Base-by-base conservation (phyloP, 2,113 vertebrate species). In the Salvelinus alpinus region DNA sequence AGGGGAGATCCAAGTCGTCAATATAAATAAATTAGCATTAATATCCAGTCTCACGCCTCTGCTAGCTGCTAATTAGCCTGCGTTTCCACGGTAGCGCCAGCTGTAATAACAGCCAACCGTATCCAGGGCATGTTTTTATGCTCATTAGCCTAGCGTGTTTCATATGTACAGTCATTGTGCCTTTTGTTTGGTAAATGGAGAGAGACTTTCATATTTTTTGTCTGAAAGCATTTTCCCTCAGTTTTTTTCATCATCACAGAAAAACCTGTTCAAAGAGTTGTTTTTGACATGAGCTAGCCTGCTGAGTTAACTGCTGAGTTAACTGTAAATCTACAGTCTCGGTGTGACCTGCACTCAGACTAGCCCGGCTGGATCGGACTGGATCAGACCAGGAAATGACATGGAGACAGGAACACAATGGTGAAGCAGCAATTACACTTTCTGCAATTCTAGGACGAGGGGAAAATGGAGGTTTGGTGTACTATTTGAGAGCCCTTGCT, bases 1-100 rank as follows among this genome's bases (percentile, higher is more conserved):
- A 16, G 68, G 38, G 68, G 8, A 47, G 24, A 59, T 44, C 59
- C 16, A 8, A 44, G n/a, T 47, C 5, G 34, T 73, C 64, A 44
- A 44, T 64, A n/a, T 22, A 73, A 73, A 64, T 73, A 73, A 6
- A 64, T 73, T 64, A 44, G 31, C 72, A 24, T 73, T 64, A 64
- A 47, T 25, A 31, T 31, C 8, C 3, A 22, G 11, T 24, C 44
- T 54, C 24, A 66, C 11, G 64, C 60, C 59, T 64, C n/a, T 1
- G 34, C 34, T 44, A 25, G 72, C 60, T 64, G 59, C 34, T 64
- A 73, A 73, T 73, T 64, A 64, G 31, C 59, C 44, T 22, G 34
- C 11, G 11, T 72, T 73, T 7, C 71, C 60, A 47, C n/a, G 22
- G 24, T 44, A 44, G 25, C 13, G 5, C 38, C 31, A 73, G 60